phyloP scores from a whole-genome alignment of 2,888 invertebrate species.

The Barypeithes pellucidus region DNA sequence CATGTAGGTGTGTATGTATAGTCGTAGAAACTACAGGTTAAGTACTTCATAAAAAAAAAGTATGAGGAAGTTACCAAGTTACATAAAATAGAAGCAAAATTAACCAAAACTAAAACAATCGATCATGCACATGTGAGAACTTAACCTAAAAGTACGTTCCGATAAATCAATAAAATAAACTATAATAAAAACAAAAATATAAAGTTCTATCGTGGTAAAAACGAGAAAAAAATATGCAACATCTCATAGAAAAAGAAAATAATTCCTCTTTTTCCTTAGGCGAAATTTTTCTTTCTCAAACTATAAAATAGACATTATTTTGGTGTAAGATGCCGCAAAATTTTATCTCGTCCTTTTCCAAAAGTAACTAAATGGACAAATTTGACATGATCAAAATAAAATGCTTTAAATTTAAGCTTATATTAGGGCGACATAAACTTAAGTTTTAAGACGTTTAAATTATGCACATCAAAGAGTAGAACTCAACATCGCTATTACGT shows the following conservation, averaged over 20 bases:
- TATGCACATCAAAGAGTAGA: slow-evolving; percentile 18
- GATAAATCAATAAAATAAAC: slow-evolving; percentile 55
- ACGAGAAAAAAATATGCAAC: neutral
- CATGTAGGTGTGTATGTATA: neutral
- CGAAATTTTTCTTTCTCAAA: neutral
- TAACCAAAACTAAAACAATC: slow-evolving; percentile 38
- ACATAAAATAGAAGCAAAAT: slow-evolving; percentile 17
- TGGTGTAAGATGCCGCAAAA: neutral
- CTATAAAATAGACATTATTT: neutral
- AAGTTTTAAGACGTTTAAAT: slow-evolving; percentile 18
- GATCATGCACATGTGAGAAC: neutral
- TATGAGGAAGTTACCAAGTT: slow-evolving; percentile 15
- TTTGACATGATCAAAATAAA: slow-evolving; percentile 15
- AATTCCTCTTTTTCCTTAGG: neutral
- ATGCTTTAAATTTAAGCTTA: slow-evolving; percentile 32
- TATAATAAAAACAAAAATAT: slow-evolving; percentile 56
- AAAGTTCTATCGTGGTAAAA: slow-evolving; percentile 19
- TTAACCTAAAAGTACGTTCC: slow-evolving; percentile 56
- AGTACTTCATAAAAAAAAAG: neutral
- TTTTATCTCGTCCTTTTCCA: slow-evolving; percentile 11
- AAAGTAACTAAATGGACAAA: slow-evolving; percentile 22
- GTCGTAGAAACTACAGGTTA: neutral
- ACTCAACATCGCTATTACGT: neutral
- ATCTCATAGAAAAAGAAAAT: neutral
- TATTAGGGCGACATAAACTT: slow-evolving; percentile 27